Evolutionary conservation across 2,113 vertebrate genomes (phyloP).

Genomic region (Trichomycterus rosablanca): DNA sequence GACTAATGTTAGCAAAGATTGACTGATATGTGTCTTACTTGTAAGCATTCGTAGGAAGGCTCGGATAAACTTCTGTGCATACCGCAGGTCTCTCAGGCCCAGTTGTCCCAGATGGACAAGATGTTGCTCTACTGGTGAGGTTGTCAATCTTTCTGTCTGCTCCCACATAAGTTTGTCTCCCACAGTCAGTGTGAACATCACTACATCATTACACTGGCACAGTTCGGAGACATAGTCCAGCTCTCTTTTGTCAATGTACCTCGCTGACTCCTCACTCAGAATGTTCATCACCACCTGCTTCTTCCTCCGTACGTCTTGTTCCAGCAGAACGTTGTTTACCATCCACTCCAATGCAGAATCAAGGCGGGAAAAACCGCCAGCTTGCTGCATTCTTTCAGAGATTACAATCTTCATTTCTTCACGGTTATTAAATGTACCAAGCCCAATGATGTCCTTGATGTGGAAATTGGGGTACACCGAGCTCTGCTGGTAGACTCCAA

Average conservation of each 20-base stretch:
- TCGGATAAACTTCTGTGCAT: constrained; percentile 66
- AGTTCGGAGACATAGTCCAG: constrained; percentile 63
- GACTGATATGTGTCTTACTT: too few species aligned
- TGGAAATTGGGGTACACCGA: constrained; percentile 42
- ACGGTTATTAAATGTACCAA: constrained; percentile 54
- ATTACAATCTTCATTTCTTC: constrained; percentile 67
- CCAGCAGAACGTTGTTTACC: constrained; percentile 64
- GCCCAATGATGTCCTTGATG: constrained; percentile 65
- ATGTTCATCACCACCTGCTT: constrained; percentile 66
- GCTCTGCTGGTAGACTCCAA: constrained; percentile 71
- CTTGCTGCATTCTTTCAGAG: constrained; percentile 48
- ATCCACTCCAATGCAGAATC: constrained; percentile 72
- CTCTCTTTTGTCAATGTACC: constrained; percentile 57
- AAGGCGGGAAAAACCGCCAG: constrained; percentile 60
- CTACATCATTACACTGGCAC: constrained; percentile 76
- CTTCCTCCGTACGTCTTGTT: constrained; percentile 52
- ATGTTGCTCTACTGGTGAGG: constrained; percentile 69
- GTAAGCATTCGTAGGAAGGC: constrained; percentile 73
- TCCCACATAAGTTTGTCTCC: constrained; percentile 54
- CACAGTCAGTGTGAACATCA: constrained; percentile 71
- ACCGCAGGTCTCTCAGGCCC: constrained; percentile 54
- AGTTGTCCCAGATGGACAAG: constrained; percentile 59
- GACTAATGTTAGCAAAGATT: too few species aligned
- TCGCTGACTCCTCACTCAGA: constrained; percentile 66
- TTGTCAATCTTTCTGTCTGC: constrained; percentile 66